These are phyloP conservation scores for Parus major DNA, from an alignment of 2,113 vertebrate genomes.

Conservation along the genomic window DNA sequence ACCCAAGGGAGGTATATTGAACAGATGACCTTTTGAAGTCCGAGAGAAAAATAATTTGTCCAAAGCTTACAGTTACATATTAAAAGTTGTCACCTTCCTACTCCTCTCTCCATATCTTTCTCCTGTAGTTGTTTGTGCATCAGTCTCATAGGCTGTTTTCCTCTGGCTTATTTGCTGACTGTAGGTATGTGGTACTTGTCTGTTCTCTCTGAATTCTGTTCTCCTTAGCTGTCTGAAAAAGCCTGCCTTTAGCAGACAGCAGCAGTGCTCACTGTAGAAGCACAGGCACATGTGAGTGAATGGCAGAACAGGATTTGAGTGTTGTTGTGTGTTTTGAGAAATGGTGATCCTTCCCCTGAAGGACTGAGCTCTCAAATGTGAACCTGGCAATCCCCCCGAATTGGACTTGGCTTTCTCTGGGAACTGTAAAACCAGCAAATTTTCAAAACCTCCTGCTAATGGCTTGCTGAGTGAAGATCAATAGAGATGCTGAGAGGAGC, in stretches of 20 bases:
- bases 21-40: not conserved
- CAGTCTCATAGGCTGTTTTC: not conserved
- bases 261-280: not conserved
- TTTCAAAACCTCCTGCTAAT: conserved; percentile 54
- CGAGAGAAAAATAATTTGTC: not conserved
- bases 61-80: not conserved
- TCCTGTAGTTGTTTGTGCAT: not conserved
- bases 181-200: not conserved
- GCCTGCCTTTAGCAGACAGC: not conserved
- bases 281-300: not conserved
- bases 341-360: not conserved
- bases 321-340: not conserved
- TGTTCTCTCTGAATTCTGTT: not conserved
- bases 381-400: not conserved
- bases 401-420: conserved; percentile 10
- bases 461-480: conserved; percentile 59
- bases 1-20: not conserved
- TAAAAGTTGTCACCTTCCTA: not conserved
- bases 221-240: not conserved
- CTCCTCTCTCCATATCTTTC: not conserved
- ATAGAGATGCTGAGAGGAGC: conserved; percentile 48
- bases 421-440: conserved; percentile 37
- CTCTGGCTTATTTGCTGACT: not conserved
- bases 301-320: not conserved
- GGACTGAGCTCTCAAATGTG: not conserved